Conservation (phyloP, 1,140 invertebrate genomes). For the Drosophila parabipectinata region DNA sequence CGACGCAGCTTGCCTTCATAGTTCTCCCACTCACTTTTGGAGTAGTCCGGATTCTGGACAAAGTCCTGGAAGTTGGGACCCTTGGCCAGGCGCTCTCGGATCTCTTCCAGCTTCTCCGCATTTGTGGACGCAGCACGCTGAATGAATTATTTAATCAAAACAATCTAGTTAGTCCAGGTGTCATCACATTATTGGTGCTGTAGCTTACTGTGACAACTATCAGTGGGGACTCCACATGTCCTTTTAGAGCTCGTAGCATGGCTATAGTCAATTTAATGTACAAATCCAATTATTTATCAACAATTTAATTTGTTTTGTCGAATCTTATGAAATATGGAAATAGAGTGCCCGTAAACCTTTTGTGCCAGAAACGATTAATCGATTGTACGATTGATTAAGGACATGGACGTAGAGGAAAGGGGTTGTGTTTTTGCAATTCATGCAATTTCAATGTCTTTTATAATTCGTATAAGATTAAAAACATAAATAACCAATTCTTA, state of each 20-base stretch:
- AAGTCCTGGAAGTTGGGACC: constrained; percentile 89
- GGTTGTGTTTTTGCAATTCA: background rate
- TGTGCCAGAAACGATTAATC: background rate
- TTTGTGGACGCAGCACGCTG: constrained; percentile 65
- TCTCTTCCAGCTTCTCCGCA: constrained; percentile 84
- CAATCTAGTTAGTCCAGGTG: background rate
- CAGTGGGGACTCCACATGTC: constrained; percentile 21
- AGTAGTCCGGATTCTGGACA: constrained; percentile 84
- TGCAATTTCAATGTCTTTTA: background rate
- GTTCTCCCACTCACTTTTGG: constrained; percentile 85
- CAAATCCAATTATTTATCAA: constrained; percentile 3
- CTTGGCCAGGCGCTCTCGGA: constrained; percentile 86
- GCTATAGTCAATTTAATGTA: background rate
- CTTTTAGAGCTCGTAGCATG: constrained; percentile 25
- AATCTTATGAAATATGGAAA: constrained; percentile 37
- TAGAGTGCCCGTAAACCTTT: constrained; percentile 11
- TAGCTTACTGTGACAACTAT: constrained; percentile 19
- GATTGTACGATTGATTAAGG: background rate
- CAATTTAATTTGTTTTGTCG: constrained; percentile 33
- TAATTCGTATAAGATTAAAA: background rate
- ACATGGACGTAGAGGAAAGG: background rate
- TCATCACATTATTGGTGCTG: no score
- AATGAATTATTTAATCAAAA: constrained; percentile 12
- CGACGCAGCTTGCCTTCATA: constrained; percentile 94
- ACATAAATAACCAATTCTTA: background rate